phyloP scores from a whole-genome alignment of 1,140 invertebrate species.

The Apis florea region DNA sequence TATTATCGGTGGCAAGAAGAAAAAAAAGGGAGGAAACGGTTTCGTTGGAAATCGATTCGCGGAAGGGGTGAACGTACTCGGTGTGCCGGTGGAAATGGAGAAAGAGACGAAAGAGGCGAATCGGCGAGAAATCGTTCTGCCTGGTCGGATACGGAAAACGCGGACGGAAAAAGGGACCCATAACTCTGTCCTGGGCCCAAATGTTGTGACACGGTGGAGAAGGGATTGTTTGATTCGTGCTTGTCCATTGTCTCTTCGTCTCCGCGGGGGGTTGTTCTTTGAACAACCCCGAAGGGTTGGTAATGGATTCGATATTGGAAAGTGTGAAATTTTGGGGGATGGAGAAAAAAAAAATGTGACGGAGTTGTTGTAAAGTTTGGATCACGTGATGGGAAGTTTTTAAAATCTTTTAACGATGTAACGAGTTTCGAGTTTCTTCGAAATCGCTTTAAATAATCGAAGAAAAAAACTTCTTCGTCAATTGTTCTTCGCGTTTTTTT shows the following conservation, averaged over 20 bases:
- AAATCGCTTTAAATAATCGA: too few species aligned
- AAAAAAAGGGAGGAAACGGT: not conserved
- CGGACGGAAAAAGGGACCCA: constrained; percentile 46
- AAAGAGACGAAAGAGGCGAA: constrained; percentile 26
- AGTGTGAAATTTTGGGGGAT: constrained; percentile 15
- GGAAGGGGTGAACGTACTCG: constrained; percentile 2
- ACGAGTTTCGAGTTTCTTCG: too few species aligned
- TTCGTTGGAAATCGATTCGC: not conserved
- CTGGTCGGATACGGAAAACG: constrained; percentile 26
- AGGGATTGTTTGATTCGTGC: constrained; percentile 22
- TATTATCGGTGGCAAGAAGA: too few species aligned
- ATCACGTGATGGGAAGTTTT: not conserved
- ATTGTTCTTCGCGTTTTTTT: too few species aligned
- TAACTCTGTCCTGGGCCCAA: constrained; percentile 58
- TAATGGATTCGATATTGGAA: not conserved
- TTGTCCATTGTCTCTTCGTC: constrained; percentile 43
- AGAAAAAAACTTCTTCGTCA: too few species aligned
- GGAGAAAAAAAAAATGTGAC: not conserved
- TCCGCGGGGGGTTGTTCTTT: constrained; percentile 30
- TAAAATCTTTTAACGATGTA: too few species aligned
- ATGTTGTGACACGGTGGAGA: constrained; percentile 61
- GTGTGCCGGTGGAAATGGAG: not conserved
- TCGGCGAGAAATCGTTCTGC: constrained; percentile 35
- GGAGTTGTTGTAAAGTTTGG: not conserved
- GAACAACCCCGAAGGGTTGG: not conserved